Evolutionary conservation across 2,888 invertebrate genomes (phyloP).

Genomic region (Caenorhabditis sinica): DNA sequence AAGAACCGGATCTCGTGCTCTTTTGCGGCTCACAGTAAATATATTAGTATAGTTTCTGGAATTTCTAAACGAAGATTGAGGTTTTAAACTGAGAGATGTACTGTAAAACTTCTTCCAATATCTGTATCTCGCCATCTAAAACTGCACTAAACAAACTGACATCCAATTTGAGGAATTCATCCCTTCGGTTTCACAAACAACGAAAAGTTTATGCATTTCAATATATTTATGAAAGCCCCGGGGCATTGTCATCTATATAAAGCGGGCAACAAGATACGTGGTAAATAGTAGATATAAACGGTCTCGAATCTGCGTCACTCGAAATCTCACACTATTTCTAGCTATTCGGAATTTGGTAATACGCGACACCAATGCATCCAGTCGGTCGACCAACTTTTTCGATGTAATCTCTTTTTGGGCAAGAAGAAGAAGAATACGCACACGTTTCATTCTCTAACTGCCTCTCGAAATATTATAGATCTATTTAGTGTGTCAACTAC

Average conservation of each 20-base stretch:
- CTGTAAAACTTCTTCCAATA: too few relatives aligned
- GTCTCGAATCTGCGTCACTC: constrained; percentile 48
- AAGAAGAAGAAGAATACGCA: constrained; percentile 15
- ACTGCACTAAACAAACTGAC: not conserved
- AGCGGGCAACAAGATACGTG: constrained; percentile 51
- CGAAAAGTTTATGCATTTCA: constrained; percentile 28
- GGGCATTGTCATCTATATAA: constrained; percentile 39
- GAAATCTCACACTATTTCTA: constrained; percentile 10
- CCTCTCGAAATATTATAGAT: constrained; percentile 42
- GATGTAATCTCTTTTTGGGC: constrained; percentile 50
- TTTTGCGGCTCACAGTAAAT: not conserved
- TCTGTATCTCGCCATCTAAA: not conserved
- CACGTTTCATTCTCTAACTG: constrained; percentile 41
- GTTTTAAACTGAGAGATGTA: too few relatives aligned
- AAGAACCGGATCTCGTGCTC: constrained; percentile 2
- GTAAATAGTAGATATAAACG: constrained; percentile 55
- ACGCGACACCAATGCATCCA: constrained; percentile 35
- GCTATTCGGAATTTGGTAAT: constrained; percentile 55
- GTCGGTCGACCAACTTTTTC: constrained; percentile 42
- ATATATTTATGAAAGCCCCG: constrained; percentile 40
- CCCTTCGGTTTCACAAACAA: not conserved
- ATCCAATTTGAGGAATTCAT: not conserved
- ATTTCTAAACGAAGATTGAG: not conserved
- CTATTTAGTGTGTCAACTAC: constrained; percentile 21
- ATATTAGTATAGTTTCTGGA: not conserved